Percentiles rank a stretch among this genome's conserved stretches.
Conservation (phyloP, 2,888 invertebrate species). For the Cistogaster globosa region DNA sequence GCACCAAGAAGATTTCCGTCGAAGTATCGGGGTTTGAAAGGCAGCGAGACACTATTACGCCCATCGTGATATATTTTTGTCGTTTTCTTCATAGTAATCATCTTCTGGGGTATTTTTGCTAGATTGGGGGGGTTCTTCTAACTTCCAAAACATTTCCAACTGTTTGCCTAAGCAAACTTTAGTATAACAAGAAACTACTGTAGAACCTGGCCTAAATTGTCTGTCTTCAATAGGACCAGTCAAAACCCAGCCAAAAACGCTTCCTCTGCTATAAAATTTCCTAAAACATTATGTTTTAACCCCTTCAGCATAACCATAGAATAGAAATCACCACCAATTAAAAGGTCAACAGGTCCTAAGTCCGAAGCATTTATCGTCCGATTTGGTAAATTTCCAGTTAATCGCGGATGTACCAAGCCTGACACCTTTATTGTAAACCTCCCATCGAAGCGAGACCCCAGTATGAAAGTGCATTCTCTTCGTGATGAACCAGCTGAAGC, state of each 20-base stretch:
- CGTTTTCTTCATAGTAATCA: neutral
- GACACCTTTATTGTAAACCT: neutral
- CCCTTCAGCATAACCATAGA: too few relatives aligned
- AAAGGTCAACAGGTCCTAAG: neutral
- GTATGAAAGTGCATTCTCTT: conserved; percentile 12
- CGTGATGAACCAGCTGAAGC: neutral
- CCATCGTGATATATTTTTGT: neutral
- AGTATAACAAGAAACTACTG: conserved; percentile 7
- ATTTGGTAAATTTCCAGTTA: neutral
- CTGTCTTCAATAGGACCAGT: neutral
- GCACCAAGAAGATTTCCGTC: too few relatives aligned
- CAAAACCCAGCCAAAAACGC: conserved; percentile 7
- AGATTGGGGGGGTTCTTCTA: conserved; percentile 23
- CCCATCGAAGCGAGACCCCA: neutral
- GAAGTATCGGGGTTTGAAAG: neutral
- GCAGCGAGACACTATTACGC: neutral
- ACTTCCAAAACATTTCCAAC: conserved; percentile 25
- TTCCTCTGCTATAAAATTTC: conserved; percentile 31
- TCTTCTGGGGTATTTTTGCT: neutral
- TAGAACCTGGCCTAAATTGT: neutral
- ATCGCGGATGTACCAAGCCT: neutral
- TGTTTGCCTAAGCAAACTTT: neutral
- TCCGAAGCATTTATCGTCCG: neutral
- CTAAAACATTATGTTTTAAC: too few relatives aligned
- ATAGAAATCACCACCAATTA: too few relatives aligned